Conservation (phyloP, 2,888 invertebrate genomes). For the Drosophila quinaria region DNA sequence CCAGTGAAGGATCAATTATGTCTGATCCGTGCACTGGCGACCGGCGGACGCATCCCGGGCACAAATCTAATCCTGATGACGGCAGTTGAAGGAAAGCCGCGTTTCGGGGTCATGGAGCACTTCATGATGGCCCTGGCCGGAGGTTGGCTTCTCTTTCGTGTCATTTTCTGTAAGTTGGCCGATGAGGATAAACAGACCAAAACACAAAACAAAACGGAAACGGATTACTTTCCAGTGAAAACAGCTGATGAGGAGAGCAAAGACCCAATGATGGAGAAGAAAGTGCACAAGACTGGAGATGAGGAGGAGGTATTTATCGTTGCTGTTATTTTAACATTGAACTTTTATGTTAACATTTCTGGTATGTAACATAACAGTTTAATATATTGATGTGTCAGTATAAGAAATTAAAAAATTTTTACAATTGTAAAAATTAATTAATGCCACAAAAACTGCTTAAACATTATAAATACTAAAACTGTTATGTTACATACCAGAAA, state of each 20-base stretch:
- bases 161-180: conserved; percentile 19
- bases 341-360: too few species aligned
- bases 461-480: too few species aligned
- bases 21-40: conserved; percentile 15
- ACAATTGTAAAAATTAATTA: too few species aligned
- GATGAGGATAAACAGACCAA: conserved; percentile 4
- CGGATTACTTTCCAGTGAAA: neutral
- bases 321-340: too few species aligned
- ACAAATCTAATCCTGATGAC: conserved; percentile 36
- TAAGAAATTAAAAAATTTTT: too few species aligned
- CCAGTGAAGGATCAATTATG: conserved; percentile 12
- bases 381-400: too few species aligned
- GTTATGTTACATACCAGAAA: too few species aligned
- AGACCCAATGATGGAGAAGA: neutral
- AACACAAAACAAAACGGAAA: neutral
- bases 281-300: neutral
- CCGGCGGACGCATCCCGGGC: conserved; percentile 30
- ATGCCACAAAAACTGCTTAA: too few species aligned
- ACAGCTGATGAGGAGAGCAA: neutral
- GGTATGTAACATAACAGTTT: too few species aligned
- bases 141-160: conserved; percentile 37
- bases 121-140: conserved; percentile 35
- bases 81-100: neutral
- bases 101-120: conserved; percentile 32
- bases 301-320: too few species aligned